Evolutionary conservation across 2,888 invertebrate genomes (phyloP).

Genomic region (Heliconius ethilla): DNA sequence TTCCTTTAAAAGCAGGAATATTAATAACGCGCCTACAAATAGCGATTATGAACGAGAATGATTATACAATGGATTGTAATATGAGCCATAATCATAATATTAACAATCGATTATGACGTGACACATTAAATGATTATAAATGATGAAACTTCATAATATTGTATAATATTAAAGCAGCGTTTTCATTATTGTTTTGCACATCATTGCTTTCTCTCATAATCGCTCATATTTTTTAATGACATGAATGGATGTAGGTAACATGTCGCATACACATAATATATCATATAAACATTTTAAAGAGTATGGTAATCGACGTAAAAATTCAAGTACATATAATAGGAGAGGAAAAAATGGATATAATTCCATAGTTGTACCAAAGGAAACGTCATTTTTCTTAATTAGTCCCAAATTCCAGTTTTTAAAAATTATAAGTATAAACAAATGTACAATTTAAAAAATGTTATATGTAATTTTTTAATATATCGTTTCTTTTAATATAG

Average conservation of each 20-base stretch:
- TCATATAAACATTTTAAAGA: neutral
- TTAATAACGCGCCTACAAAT: neutral
- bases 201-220: constrained; percentile 17
- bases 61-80: constrained; percentile 21
- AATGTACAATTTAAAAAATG: no score
- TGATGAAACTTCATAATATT: constrained; percentile 24
- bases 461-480: no score
- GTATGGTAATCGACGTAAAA: no score
- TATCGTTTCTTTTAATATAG: no score
- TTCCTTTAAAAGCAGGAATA: constrained; percentile 2
- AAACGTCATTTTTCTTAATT: no score
- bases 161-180: constrained; percentile 26
- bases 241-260: neutral
- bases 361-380: no score
- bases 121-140: constrained; percentile 11
- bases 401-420: no score
- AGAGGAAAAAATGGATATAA: no score
- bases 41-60: constrained; percentile 16
- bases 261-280: neutral
- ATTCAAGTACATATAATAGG: no score
- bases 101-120: constrained; percentile 5
- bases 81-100: neutral
- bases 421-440: no score
- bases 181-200: constrained; percentile 21
- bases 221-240: constrained; percentile 6